Percentiles rank a stretch among this genome's conserved stretches.
These are phyloP conservation scores for Leptopilina myrica DNA, from an alignment of 2,888 invertebrate species.

Conservation along the genomic window DNA sequence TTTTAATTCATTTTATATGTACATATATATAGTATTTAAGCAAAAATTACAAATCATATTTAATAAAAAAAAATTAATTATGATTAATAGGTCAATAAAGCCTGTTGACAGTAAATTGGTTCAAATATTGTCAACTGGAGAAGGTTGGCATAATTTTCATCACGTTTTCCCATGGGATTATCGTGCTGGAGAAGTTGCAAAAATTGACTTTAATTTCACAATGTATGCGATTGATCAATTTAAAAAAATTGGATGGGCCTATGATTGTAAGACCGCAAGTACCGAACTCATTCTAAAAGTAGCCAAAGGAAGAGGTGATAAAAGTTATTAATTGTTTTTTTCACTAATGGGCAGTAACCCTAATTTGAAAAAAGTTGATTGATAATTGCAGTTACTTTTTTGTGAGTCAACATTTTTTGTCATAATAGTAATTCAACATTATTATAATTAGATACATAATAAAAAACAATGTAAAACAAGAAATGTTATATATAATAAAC, in stretches of 20 bases:
- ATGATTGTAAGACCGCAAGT: neutral
- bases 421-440: too few species aligned
- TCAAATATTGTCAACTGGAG: neutral
- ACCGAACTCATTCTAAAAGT: neutral
- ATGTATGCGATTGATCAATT: neutral
- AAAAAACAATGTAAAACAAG: too few species aligned
- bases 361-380: too few species aligned
- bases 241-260: neutral
- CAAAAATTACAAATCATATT: too few species aligned
- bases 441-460: too few species aligned
- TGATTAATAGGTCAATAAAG: neutral
- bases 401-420: too few species aligned
- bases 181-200: neutral
- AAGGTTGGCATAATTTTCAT: constrained; percentile 7
- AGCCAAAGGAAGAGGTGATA: neutral
- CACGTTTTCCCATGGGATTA: neutral
- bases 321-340: neutral
- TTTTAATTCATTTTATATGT: too few species aligned
- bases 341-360: too few species aligned
- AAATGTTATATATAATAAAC: too few species aligned
- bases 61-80: neutral
- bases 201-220: neutral
- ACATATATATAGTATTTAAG: too few species aligned
- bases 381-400: too few species aligned
- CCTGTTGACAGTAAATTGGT: neutral